Evolutionary conservation across 2,888 invertebrate genomes (phyloP), one percentile per base, ranked within the genome.

Genomic region (Callyntrura guangdongensis): DNA sequence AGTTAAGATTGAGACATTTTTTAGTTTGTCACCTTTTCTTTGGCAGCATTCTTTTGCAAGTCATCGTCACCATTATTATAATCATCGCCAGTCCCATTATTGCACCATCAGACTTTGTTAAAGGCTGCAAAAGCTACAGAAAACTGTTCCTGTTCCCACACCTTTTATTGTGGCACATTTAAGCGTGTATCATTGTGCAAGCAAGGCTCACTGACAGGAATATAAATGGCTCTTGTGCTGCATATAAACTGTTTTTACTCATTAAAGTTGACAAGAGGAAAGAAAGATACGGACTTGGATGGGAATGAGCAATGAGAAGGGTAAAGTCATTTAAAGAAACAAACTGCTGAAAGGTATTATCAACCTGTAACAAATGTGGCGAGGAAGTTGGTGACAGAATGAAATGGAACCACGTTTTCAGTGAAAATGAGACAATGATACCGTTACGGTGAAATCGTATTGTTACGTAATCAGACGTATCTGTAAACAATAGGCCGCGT

Each of bases 241-340:
- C 27, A 47, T 86, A 22, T 79, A 79, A 86, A 64, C 64, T 77
- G 36, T 79, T 49, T 64, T 36, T 74, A 64, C 86, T 86, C 86
- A 86, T 86, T 86, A 86, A 79, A 79, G 22, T 61, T 86, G 86
- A 86, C 86, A 86, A 22, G 79, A 64, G 27, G 56, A 86, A 69
- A 59, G 14, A 25, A 14, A 84, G 67, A 47, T 69, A 36, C 36
- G 12, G 69, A 25, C 11, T 2, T 17, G 20, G 61, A 36, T 61
- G 69, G 27, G 69, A 77, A 20, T 77, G 9, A 77, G 20, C 53
- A 49, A 22, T 49, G 77, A 77, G 20, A 2, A 4, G 20, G 53
- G 77, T 47, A 22, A 22, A 64, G 64, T 25, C 64, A 45, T 36
- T 69, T 8, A 36, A n/a, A n/a, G 36, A 69, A 45, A 36, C 36